These are phyloP conservation scores for Falco naumanni DNA, from an alignment of 2,797 vertebrate genomes.

Conservation along the genomic window DNA sequence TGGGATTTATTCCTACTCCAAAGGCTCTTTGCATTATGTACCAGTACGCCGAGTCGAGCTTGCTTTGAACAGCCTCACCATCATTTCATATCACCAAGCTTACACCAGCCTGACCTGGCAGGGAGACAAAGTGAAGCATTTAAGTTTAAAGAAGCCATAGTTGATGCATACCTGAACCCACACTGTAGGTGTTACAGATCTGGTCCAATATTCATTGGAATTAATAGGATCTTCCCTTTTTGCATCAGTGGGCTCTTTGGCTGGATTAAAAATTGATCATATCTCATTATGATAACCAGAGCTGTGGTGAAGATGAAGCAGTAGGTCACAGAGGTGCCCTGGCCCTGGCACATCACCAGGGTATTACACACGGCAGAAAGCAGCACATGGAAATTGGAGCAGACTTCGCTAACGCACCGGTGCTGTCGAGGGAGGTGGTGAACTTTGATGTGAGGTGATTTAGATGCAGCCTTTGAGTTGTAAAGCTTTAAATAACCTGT, in stretches of 20 bases:
- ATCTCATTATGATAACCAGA: not conserved
- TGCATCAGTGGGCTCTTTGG: not conserved
- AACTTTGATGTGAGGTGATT: not conserved
- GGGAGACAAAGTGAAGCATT: not conserved
- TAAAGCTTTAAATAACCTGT: not conserved
- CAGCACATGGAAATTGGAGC: not conserved
- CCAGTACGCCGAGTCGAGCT: not conserved
- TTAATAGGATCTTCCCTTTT: not conserved
- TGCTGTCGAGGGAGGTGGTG: not conserved
- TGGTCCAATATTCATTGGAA: not conserved
- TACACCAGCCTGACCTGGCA: not conserved
- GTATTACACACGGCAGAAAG: not conserved
- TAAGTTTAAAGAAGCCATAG: not conserved
- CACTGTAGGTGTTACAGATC: not conserved
- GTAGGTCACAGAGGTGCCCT: not conserved
- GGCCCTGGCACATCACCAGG: not conserved
- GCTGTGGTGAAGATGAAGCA: not conserved
- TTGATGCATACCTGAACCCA: not conserved
- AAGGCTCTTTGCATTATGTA: not conserved
- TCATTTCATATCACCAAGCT: not conserved
- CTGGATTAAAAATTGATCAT: not conserved
- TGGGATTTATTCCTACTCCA: conserved; percentile 33
- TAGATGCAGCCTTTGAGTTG: not conserved
- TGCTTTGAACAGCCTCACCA: not conserved
- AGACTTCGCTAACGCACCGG: not conserved